Evolutionary conservation across 2,113 vertebrate genomes (phyloP).

Genomic region (Embiotoca jacksoni): DNA sequence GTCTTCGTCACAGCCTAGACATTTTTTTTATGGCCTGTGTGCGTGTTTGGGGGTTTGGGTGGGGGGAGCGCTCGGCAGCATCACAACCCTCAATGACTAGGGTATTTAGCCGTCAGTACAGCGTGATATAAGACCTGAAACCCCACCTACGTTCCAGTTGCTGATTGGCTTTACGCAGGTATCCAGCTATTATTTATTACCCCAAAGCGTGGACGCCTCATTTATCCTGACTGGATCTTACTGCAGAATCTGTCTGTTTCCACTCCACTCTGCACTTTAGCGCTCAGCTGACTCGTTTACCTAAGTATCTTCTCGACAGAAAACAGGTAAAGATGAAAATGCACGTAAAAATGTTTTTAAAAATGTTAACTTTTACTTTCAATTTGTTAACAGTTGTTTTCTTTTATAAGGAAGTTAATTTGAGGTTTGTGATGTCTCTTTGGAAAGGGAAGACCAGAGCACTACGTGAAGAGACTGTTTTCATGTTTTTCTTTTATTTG

Average conservation of each 20-base stretch:
- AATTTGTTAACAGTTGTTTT: not conserved
- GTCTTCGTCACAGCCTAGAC: constrained; percentile 40
- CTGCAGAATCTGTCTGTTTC: constrained; percentile 47
- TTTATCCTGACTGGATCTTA: constrained; percentile 61
- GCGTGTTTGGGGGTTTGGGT: constrained; percentile 13
- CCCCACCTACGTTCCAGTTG: constrained; percentile 78
- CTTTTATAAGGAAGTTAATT: not conserved
- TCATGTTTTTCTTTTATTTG: not conserved
- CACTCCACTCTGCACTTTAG: constrained; percentile 31
- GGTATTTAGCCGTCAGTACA: constrained; percentile 51
- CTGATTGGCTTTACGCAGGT: constrained; percentile 85
- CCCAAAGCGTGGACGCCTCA: constrained; percentile 55
- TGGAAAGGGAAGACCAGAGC: not conserved
- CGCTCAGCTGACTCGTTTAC: constrained; percentile 36
- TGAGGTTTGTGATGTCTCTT: constrained; percentile 1
- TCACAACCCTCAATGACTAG: constrained; percentile 67
- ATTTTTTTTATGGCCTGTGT: constrained; percentile 23
- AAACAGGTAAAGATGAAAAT: constrained; percentile 62
- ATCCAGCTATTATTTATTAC: constrained; percentile 78
- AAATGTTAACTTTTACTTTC: not conserved
- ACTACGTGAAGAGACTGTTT: not conserved
- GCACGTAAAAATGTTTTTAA: not conserved
- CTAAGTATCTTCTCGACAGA: constrained; percentile 26
- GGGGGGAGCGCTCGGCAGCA: constrained; percentile 32
- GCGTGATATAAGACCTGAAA: constrained; percentile 68